A percentile compares a stretch with the other conserved stretches of the same genome.
Evolutionary conservation across 2,113 vertebrate genomes (phyloP).

Genomic region (Leuciscus idus): DNA sequence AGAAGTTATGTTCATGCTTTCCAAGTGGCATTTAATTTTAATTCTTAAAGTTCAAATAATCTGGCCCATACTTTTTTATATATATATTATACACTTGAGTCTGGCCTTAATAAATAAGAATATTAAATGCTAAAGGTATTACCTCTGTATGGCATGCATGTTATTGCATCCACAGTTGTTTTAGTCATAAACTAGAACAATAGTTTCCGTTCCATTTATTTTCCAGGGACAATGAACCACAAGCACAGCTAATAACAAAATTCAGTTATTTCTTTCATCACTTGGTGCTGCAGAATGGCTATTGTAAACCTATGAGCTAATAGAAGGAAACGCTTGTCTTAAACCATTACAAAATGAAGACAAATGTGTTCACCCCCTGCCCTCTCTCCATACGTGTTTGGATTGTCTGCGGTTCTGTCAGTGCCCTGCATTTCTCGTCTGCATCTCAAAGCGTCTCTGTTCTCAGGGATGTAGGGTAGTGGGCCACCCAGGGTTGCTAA

Average conservation of each 20-base stretch:
- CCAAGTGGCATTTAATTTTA: not conserved
- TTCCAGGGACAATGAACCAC: conserved; percentile 22
- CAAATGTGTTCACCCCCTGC: conserved; percentile 21
- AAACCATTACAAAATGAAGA: conserved; percentile 22
- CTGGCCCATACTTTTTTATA: not conserved
- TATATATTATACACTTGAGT: not conserved
- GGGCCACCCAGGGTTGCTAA: conserved; percentile 74
- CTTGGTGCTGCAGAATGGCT: conserved; percentile 30
- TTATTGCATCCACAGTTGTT: conserved; percentile 9
- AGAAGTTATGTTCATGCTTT: not conserved
- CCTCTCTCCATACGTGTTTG: conserved; percentile 10
- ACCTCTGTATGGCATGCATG: not conserved
- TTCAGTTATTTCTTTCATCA: conserved; percentile 19
- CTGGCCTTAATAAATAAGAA: not conserved
- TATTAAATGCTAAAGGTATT: conserved; percentile 10
- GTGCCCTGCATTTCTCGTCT: conserved; percentile 25
- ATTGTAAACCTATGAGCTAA: conserved; percentile 42
- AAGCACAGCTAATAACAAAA: conserved; percentile 28
- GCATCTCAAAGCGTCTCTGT: conserved; percentile 55
- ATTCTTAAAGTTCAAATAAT: not conserved
- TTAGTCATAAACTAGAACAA: not conserved
- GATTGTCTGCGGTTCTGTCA: conserved; percentile 27
- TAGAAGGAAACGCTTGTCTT: conserved; percentile 33
- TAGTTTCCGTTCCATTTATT: not conserved
- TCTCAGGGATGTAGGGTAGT: conserved; percentile 70